phyloP scores from a whole-genome alignment of 2,113 vertebrate genomes.

The Cygnus buccinator region DNA sequence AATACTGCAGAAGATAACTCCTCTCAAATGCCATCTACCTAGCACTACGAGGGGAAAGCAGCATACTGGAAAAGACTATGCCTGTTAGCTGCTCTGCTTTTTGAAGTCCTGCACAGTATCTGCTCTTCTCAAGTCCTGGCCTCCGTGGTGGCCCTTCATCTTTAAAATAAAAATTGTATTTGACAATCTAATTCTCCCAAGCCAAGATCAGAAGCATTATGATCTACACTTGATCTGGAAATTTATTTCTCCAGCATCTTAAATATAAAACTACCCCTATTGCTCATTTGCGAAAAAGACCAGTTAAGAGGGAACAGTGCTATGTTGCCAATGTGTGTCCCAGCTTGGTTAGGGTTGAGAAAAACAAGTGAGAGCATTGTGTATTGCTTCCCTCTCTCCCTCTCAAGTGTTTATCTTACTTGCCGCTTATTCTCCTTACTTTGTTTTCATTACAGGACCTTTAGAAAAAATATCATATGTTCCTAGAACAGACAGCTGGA shows the following conservation, averaged over 20 bases:
- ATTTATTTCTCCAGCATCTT: not conserved
- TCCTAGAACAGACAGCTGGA: not conserved
- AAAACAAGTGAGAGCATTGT: not conserved
- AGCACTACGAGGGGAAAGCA: not conserved
- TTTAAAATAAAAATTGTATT: not conserved
- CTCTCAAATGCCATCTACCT: not conserved
- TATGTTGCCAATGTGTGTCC: not conserved
- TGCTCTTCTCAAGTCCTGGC: not conserved
- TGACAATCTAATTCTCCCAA: not conserved
- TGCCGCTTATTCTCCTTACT: not conserved
- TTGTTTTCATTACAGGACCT: not conserved
- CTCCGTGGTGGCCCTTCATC: not conserved
- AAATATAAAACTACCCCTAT: not conserved
- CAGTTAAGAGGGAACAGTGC: not conserved
- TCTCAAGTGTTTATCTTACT: not conserved
- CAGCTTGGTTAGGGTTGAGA: not conserved
- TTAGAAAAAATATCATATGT: not conserved
- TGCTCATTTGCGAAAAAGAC: not conserved
- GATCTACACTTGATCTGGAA: not conserved
- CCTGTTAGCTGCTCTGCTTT: not conserved
- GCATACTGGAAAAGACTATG: not conserved
- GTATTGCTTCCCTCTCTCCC: not conserved
- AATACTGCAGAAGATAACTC: not conserved
- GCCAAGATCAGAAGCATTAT: not conserved
- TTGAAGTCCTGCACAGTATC: not conserved